Base-by-base conservation (phyloP, 2,888 invertebrate genomes). In the Chrysolina haemoptera region DNA sequence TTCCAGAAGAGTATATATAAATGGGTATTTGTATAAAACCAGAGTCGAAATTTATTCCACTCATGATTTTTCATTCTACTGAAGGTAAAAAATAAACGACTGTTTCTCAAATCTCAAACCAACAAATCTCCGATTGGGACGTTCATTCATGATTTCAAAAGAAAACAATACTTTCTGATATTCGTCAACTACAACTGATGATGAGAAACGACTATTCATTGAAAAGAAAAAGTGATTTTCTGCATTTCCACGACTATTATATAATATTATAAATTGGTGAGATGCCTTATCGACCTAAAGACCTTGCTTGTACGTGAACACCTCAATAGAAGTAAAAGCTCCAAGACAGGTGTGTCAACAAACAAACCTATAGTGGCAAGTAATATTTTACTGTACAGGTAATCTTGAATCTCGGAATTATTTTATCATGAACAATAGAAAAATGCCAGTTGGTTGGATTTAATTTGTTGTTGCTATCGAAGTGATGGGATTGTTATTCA, bases 341-440 rank as follows among this genome's bases (percentile, higher is more conserved):
- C 2, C 10, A 59, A 59, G 59, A 5, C 59, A 59, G 59, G 59
- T 59, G 59, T 59, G 59, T 59, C 59, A 59, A 59, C 59, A 59
- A 27, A 6, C 35, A 59, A 59, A n/a, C n/a, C 27, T 2, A 6
- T 59, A 22, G 0, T 35, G 59, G 35, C 59, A 35, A n/a, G 59
- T 59, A 27, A 27, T 59, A 59, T 27, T 9, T 35, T 35, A 35
- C 9, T 59, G 27, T n/a, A 14, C 27, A n/a, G 27, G 6, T n/a
- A 35, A 35, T 59, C n/a, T 35, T 59, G 35, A 59, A 35, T 35
- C 35, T 59, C 2, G 27, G 35, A n/a, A 35, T 22, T 35, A 35
- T 59, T 59, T 35, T 1, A 20, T 10, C 53, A n/a, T 59, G 27
- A 27, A 35, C n/a, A 59, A 59, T 59, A 35, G 10, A 27, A 35